Percentiles rank a stretch among this genome's conserved stretches.
Conservation (phyloP, 2,113 vertebrate genomes). For the Salvelinus fontinalis region DNA sequence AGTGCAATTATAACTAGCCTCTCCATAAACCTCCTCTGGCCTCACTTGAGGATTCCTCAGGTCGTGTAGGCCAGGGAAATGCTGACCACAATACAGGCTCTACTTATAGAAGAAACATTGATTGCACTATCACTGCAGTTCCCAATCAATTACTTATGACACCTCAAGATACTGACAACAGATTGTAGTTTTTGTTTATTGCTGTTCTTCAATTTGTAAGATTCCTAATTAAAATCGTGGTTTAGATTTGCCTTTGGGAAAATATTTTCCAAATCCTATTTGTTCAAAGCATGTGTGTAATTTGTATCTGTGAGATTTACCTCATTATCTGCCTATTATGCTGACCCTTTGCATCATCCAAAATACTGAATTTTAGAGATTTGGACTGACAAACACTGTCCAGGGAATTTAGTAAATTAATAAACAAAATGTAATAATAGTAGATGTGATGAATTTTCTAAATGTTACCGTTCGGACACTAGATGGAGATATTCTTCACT, state of each 20-base stretch:
- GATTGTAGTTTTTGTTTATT: background rate
- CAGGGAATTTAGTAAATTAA: too few relatives aligned
- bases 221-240: background rate
- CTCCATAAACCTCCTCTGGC: constrained; percentile 34
- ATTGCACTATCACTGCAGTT: background rate
- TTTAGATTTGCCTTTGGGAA: background rate
- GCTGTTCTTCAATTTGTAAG: background rate
- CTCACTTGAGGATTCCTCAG: constrained; percentile 35
- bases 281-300: too few relatives aligned
- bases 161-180: background rate
- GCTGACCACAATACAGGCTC: constrained; percentile 11
- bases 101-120: background rate
- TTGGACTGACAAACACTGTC: too few relatives aligned
- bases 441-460: background rate
- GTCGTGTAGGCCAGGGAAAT: constrained; percentile 3
- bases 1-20: constrained; percentile 44
- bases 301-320: too few relatives aligned
- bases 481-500: constrained; percentile 57
- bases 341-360: too few relatives aligned
- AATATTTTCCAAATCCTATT: background rate
- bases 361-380: background rate
- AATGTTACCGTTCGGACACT: constrained; percentile 30
- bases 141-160: background rate
- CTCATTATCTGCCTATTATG: too few relatives aligned
- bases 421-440: too few relatives aligned